These are phyloP conservation scores for Muscidifurax raptorellus DNA, from an alignment of 1,140 invertebrate species.

Conservation along the genomic window DNA sequence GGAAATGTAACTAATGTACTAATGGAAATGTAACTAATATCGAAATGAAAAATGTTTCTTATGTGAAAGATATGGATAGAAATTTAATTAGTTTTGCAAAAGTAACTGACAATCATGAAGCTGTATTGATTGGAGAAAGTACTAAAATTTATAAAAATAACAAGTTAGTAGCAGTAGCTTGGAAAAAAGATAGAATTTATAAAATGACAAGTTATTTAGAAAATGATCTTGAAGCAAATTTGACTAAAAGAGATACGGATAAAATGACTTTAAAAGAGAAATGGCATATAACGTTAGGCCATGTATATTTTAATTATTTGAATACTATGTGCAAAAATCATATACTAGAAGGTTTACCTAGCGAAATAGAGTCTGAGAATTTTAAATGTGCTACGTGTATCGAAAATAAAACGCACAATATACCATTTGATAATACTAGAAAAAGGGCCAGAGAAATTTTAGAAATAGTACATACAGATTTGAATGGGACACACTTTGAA, in stretches of 20 bases:
- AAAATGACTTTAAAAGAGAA: neutral
- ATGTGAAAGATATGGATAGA: conserved; percentile 15
- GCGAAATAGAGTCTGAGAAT: neutral
- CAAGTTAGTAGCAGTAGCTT: conserved; percentile 37
- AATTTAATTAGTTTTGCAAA: conserved; percentile 24
- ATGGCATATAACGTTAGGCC: neutral
- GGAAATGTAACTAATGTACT: no score
- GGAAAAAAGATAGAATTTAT: neutral
- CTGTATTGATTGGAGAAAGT: neutral
- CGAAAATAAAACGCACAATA: conserved; percentile 17
- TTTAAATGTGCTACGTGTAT: conserved; percentile 14
- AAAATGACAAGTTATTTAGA: conserved; percentile 6
- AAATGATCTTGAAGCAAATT: neutral
- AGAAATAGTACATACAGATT: conserved; percentile 6
- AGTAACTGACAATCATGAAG: conserved; percentile 8
- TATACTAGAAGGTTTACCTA: neutral
- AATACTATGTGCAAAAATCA: conserved; percentile 4
- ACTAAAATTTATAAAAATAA: conserved; percentile 25
- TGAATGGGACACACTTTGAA: neutral
- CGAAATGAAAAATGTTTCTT: conserved; percentile 6
- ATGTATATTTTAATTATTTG: neutral
- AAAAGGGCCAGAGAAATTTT: neutral
- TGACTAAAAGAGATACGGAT: neutral
- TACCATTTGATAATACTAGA: conserved; percentile 4
- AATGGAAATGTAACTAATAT: neutral